These are phyloP conservation scores for Jordanella pulchra DNA, from an alignment of 2,797 vertebrate genomes.

Conservation along the genomic window DNA sequence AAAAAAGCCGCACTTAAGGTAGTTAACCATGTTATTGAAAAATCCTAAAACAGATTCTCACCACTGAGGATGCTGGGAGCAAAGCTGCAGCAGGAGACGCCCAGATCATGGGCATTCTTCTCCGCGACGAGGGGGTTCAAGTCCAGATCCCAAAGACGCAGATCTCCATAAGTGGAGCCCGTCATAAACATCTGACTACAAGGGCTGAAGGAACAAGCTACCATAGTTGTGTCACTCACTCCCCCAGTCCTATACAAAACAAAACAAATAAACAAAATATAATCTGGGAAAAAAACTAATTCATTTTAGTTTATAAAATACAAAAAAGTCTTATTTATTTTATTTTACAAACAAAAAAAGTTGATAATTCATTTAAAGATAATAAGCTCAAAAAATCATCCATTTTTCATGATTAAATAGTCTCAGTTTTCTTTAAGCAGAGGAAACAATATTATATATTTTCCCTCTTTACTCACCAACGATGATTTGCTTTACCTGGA, in stretches of 20 bases:
- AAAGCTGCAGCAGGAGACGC: conserved; percentile 91
- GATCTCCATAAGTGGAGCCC: conserved; percentile 92
- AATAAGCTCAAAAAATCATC: not conserved
- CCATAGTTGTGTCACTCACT: conserved; percentile 87
- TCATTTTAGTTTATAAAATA: too few species aligned
- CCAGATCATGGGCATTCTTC: conserved; percentile 92
- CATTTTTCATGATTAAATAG: not conserved
- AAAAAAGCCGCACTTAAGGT: not conserved
- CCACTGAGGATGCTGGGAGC: conserved; percentile 81
- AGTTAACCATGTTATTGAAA: not conserved
- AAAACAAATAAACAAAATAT: too few species aligned
- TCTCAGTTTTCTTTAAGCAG: too few species aligned
- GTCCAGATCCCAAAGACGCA: conserved; percentile 89
- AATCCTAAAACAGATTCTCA: conserved; percentile 54
- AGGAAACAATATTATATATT: not conserved
- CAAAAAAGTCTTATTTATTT: too few species aligned
- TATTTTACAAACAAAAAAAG: too few species aligned
- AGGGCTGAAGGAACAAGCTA: conserved; percentile 92
- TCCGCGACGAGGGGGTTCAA: conserved; percentile 86
- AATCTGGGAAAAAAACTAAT: too few species aligned
- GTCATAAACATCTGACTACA: conserved; percentile 86
- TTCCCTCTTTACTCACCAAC: too few species aligned
- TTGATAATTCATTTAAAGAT: not conserved
- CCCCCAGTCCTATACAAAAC: conserved; percentile 77
- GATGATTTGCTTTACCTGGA: conserved; percentile 71